These are phyloP conservation scores for Corythucha ciliata DNA, from an alignment of 2,888 invertebrate species.

Conservation along the genomic window DNA sequence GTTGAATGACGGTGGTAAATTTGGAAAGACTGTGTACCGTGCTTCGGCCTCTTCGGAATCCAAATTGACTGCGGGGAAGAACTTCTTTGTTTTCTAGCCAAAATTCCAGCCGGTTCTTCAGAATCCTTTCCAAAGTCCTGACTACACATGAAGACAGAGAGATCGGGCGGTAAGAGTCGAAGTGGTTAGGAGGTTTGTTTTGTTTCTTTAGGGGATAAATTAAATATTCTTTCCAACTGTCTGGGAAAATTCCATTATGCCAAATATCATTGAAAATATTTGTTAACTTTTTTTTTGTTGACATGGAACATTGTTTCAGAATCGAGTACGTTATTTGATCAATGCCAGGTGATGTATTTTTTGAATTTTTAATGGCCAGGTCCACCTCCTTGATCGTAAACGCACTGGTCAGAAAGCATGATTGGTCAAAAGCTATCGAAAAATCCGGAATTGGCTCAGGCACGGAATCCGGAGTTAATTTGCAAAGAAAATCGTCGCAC, in stretches of 20 bases:
- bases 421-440: too few species aligned
- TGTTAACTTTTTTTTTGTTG: background rate
- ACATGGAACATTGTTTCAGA: background rate
- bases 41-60: background rate
- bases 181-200: background rate
- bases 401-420: too few species aligned
- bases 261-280: background rate
- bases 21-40: background rate
- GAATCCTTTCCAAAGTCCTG: background rate
- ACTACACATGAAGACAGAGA: background rate
- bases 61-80: background rate
- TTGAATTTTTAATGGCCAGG: background rate
- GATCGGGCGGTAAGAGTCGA: background rate
- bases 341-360: conserved; percentile 3
- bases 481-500: too few species aligned
- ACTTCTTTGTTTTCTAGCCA: background rate
- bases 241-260: background rate
- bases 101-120: background rate
- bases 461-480: too few species aligned
- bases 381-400: background rate
- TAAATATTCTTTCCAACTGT: background rate
- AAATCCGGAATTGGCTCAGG: too few species aligned
- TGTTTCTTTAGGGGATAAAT: background rate
- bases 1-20: background rate
- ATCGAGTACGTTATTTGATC: background rate